Evolutionary conservation across 2,113 vertebrate species (phyloP), one percentile per base, ranked within the genome.

Genomic region (Pseudolaguvia tuberculata): DNA sequence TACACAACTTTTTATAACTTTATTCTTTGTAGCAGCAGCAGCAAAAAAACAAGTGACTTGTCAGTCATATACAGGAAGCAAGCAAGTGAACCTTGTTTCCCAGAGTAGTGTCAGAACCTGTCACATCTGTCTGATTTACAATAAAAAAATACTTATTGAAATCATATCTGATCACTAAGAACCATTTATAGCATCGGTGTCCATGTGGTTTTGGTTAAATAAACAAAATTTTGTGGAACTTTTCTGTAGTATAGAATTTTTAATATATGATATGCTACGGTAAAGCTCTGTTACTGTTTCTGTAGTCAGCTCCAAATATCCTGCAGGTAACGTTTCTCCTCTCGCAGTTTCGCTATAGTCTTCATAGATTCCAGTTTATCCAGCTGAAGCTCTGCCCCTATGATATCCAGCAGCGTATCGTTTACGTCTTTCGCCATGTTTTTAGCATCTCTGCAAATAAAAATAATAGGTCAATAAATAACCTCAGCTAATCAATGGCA

Each of bases 401-500:
- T 84, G 77, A 96, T 91, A 72, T 94, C 92, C 47, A 92, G 78
- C 79, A 99, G 73, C 0, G 91, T 76, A 77, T 94, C 88, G 29
- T 90, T 92, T 52, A 99, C 92, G n/a, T 93, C 93, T 85, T 91
- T 94, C 25, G 94, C 96, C 96, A 98, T 98, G 83, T 94, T 94
- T 88, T 95, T 97, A 9, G 94, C 95, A 85, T 99, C 95, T 75
- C 96, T 98, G 84, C 8, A 77, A 77, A 75, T 70, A 39, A 70
- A 55, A 45, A 51, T 13, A 31, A 0, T 39, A 31, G 47, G 48
- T 23, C 31, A 23, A 2, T 2, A 23, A 6, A 48, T 17, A 25
- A 23, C 6, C 1, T 35, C 29, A 21, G 39, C 39, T 47, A 17
- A 48, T 4, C 18, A 39, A 14, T 45, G 9, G 17, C 27, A 62